Percentiles rank a stretch among this genome's conserved stretches.
These are phyloP conservation scores for Megamerina dolium DNA, from an alignment of 2,888 invertebrate species.

Conservation along the genomic window DNA sequence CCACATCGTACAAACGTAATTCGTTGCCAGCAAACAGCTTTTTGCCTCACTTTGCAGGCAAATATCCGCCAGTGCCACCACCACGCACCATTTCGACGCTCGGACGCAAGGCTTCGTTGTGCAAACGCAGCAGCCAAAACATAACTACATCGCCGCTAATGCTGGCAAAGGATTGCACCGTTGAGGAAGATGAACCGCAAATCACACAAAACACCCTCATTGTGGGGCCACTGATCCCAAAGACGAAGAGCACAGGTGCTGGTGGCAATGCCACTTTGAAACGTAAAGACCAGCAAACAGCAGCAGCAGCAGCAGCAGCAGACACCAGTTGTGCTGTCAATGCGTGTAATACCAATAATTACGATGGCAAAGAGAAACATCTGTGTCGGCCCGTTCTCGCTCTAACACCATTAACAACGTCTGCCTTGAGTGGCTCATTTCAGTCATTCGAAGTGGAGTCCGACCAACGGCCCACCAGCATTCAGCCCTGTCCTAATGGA, in stretches of 20 bases:
- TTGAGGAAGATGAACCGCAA: constrained; percentile 47
- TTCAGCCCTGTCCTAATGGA: no score
- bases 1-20: constrained; percentile 53
- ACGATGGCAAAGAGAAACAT: constrained; percentile 1
- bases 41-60: constrained; percentile 27
- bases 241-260: constrained; percentile 6
- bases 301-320: constrained; percentile 14
- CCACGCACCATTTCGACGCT: constrained; percentile 66
- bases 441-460: constrained; percentile 24
- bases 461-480: no score
- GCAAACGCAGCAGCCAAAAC: constrained; percentile 46
- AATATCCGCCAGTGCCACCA: constrained; percentile 65
- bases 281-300: constrained; percentile 16
- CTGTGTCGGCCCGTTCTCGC: neutral
- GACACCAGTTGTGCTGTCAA: constrained; percentile 8
- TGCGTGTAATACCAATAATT: constrained; percentile 8
- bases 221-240: constrained; percentile 54
- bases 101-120: constrained; percentile 48
- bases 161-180: constrained; percentile 50
- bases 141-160: constrained; percentile 50
- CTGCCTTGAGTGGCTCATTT: constrained; percentile 22
- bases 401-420: constrained; percentile 12
- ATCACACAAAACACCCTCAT: constrained; percentile 54
- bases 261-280: constrained; percentile 24
- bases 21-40: constrained; percentile 57